phyloP scores from a whole-genome alignment of 2,113 vertebrate genomes.

The Shinisaurus crocodilurus region DNA sequence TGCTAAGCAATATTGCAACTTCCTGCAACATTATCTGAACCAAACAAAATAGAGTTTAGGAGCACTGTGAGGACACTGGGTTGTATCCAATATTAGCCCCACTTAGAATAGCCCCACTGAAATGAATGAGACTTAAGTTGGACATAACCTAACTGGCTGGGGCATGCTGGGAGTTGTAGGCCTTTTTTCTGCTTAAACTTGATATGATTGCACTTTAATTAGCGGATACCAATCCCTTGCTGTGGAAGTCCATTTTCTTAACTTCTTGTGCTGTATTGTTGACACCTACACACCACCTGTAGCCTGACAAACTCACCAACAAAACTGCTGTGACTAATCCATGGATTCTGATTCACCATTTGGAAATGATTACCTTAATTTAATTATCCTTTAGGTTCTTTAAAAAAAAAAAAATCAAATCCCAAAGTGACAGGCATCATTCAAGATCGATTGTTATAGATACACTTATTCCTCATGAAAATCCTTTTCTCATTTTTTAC shows the following conservation, averaged over 20 bases:
- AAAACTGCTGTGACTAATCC: not conserved
- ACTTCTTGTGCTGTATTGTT: not conserved
- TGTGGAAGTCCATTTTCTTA: not conserved
- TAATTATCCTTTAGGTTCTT: constrained; percentile 10
- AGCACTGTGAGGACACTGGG: not conserved
- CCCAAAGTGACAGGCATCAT: not conserved
- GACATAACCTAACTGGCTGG: too few species aligned
- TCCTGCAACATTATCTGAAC: not conserved
- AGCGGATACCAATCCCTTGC: not conserved
- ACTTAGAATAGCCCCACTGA: too few species aligned
- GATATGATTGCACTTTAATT: too few species aligned
- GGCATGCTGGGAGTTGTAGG: too few species aligned
- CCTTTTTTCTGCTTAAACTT: too few species aligned
- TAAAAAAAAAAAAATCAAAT: not conserved
- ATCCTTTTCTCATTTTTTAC: not conserved
- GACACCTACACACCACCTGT: not conserved
- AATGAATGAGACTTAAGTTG: too few species aligned
- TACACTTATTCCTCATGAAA: not conserved
- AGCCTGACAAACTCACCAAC: not conserved
- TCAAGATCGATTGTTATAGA: not conserved
- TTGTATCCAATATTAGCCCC: too few species aligned
- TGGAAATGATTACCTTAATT: not conserved
- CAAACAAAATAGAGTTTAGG: not conserved
- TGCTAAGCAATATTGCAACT: not conserved
- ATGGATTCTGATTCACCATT: not conserved